Conservation (phyloP, 2,113 vertebrate species). For the Polyodon spathula region DNA sequence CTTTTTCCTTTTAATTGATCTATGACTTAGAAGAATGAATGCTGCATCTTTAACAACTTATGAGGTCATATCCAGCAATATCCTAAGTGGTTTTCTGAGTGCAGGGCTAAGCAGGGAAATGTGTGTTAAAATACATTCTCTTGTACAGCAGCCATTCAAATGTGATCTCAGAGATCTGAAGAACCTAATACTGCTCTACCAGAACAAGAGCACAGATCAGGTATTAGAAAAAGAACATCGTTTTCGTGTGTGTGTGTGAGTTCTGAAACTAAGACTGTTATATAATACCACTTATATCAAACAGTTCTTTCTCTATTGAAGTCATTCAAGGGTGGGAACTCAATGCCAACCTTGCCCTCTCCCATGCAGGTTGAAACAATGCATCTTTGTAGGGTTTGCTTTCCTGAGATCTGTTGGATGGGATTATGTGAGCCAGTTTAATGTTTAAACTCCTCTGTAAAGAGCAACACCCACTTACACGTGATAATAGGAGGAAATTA, state of each 20-base stretch:
- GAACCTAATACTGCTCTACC: conserved; percentile 15
- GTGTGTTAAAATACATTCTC: too few relatives aligned
- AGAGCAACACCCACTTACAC: neutral
- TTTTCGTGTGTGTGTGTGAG: too few relatives aligned
- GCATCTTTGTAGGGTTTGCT: conserved; percentile 30
- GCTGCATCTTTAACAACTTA: too few relatives aligned
- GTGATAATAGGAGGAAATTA: conserved; percentile 2
- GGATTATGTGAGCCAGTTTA: conserved; percentile 19
- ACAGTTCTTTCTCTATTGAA: conserved; percentile 25
- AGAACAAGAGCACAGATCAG: conserved; percentile 39
- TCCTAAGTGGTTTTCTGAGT: too few relatives aligned
- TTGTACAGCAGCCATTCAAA: too few relatives aligned
- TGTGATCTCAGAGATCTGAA: neutral
- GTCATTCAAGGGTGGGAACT: conserved; percentile 30
- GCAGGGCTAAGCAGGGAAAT: too few relatives aligned
- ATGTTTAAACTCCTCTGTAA: neutral
- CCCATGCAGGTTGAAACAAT: conserved; percentile 36
- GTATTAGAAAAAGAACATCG: conserved; percentile 36
- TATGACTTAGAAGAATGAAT: too few relatives aligned
- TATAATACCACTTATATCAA: conserved; percentile 37
- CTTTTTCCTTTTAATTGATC: too few relatives aligned
- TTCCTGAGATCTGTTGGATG: conserved; percentile 15
- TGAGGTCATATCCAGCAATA: too few relatives aligned
- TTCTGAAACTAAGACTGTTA: conserved; percentile 32
- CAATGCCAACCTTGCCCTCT: conserved; percentile 30